These are phyloP conservation scores for Drosophila anomelani DNA, from an alignment of 2,888 invertebrate genomes.

Conservation along the genomic window DNA sequence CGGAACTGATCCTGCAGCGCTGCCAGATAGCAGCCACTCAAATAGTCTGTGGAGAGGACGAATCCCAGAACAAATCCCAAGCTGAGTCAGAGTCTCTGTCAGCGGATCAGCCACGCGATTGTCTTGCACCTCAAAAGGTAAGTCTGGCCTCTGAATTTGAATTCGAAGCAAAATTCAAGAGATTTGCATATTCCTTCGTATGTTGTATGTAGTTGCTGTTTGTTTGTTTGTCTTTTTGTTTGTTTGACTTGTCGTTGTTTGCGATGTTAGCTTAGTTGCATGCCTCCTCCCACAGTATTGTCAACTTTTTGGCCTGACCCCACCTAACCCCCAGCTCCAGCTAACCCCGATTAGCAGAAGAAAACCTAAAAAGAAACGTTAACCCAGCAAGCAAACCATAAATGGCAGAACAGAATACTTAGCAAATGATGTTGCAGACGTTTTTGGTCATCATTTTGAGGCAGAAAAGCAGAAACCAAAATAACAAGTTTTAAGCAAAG, in stretches of 20 bases:
- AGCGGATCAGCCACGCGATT: conserved; percentile 78
- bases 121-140: conserved; percentile 81
- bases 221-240: conserved; percentile 16
- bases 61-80: conserved; percentile 4
- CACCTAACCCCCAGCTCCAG: conserved; percentile 35
- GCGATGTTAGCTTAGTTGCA: conserved; percentile 58
- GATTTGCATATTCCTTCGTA: conserved; percentile 60
- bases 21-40: conserved; percentile 63
- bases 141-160: conserved; percentile 37
- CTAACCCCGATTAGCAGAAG: conserved; percentile 17
- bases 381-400: conserved; percentile 12
- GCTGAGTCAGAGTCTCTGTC: conserved; percentile 20
- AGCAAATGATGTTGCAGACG: conserved; percentile 35
- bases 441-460: conserved; percentile 25
- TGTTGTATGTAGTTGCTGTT: conserved; percentile 31
- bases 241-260: conserved; percentile 41
- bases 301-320: conserved; percentile 59
- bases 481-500: not conserved
- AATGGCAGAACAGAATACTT: conserved; percentile 30
- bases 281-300: conserved; percentile 73
- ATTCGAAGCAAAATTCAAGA: conserved; percentile 23
- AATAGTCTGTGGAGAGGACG: conserved; percentile 42
- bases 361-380: conserved; percentile 11
- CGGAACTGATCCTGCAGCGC: conserved; percentile 66
- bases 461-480: not conserved